Percentiles rank a stretch among this genome's conserved stretches.
Conservation (phyloP, 2,113 vertebrate species). For the Carassius gibelio region DNA sequence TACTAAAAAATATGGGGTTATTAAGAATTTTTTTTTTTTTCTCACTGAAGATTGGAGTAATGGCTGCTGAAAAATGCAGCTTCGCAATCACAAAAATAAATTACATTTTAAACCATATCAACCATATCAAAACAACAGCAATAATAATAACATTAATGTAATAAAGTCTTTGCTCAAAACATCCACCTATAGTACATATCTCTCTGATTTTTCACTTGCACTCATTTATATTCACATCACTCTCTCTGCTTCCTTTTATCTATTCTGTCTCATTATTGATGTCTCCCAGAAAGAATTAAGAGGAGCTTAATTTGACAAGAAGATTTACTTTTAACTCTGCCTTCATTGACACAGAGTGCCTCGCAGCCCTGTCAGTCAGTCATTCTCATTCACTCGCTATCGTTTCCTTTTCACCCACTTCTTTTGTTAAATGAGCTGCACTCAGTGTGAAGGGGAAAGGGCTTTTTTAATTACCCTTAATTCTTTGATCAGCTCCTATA, state of each 20-base stretch:
- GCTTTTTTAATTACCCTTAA: neutral
- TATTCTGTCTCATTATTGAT: neutral
- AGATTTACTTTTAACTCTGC: constrained; percentile 15
- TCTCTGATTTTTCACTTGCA: neutral
- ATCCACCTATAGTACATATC: neutral
- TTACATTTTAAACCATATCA: neutral
- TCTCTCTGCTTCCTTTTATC: neutral
- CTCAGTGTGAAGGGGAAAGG: neutral
- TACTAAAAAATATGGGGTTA: neutral
- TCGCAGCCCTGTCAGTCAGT: neutral
- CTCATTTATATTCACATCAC: neutral
- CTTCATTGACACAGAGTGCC: neutral
- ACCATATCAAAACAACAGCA: neutral
- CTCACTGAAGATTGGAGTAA: no score
- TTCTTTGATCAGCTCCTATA: neutral
- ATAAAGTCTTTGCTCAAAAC: neutral
- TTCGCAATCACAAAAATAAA: neutral
- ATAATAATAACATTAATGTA: neutral
- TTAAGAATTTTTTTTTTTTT: no score
- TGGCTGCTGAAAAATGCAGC: neutral
- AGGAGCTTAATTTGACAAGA: neutral
- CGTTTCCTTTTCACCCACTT: neutral
- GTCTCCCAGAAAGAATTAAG: neutral
- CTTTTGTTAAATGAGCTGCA: neutral
- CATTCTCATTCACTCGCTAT: neutral